Percentiles rank a stretch among this genome's conserved stretches.
Evolutionary conservation across 2,113 vertebrate genomes (phyloP).

Genomic region (Megalops atlanticus): DNA sequence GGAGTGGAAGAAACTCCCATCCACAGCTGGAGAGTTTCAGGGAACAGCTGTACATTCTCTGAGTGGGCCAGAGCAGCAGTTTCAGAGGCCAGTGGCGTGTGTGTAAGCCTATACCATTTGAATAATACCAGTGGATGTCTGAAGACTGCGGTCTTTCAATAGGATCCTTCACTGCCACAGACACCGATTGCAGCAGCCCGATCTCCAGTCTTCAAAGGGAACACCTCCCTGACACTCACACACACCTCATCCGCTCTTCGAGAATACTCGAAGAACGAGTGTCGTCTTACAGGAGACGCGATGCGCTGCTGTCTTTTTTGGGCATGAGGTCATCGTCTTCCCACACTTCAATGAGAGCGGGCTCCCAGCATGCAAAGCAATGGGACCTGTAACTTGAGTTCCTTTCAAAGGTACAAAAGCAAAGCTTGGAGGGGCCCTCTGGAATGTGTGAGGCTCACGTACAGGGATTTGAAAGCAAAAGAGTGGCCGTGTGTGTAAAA

Average conservation of each 20-base stretch:
- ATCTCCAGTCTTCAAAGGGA: background rate
- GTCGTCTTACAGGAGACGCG: background rate
- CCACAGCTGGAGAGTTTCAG: background rate
- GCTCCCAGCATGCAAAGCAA: background rate
- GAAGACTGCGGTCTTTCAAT: background rate
- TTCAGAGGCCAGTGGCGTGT: background rate
- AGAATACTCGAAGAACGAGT: background rate
- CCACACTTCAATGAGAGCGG: background rate
- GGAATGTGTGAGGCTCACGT: background rate
- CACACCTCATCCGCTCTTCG: background rate
- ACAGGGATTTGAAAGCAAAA: background rate
- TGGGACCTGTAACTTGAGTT: background rate
- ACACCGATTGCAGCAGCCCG: background rate
- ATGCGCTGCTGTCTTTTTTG: background rate
- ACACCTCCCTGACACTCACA: background rate
- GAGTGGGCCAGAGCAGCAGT: background rate
- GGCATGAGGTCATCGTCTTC: background rate
- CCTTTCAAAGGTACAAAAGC: background rate
- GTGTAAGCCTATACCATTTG: background rate
- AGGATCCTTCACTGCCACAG: background rate
- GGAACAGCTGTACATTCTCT: background rate
- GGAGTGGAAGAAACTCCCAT: background rate
- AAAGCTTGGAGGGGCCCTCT: background rate
- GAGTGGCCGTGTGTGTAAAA: background rate
- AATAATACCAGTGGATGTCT: background rate